phyloP scores from a whole-genome alignment of 1,140 invertebrate species.

The Chironomus tepperi region DNA sequence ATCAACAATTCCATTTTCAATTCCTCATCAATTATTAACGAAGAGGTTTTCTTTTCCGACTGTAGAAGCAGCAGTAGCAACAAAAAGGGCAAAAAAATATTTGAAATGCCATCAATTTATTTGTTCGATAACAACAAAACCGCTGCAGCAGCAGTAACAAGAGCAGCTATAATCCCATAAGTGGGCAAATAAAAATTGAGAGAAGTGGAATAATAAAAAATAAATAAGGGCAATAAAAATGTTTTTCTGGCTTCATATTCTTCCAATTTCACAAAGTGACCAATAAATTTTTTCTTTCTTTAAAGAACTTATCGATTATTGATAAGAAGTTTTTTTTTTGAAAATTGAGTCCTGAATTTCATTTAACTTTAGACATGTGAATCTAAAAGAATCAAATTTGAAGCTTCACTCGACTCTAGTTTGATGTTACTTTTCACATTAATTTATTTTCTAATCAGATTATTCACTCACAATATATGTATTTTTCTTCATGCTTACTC shows the following conservation, averaged over 20 bases:
- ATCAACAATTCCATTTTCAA: neutral
- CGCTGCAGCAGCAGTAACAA: neutral
- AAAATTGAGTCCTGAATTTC: too few species aligned
- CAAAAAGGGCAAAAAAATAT: neutral
- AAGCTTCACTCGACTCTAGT: too few species aligned
- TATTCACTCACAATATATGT: too few species aligned
- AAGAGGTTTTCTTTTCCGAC: neutral
- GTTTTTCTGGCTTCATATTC: neutral
- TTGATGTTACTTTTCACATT: too few species aligned
- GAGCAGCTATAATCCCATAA: neutral
- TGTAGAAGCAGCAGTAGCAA: neutral
- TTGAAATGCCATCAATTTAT: neutral
- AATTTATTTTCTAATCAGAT: too few species aligned
- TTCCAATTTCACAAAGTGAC: neutral
- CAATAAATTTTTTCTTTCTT: neutral
- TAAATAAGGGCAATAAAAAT: neutral
- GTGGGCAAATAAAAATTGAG: slow-evolving; percentile 7
- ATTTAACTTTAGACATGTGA: too few species aligned
- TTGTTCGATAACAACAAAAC: slow-evolving; percentile 7
- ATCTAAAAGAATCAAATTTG: too few species aligned
- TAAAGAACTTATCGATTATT: neutral
- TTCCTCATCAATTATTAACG: slow-evolving; percentile 9
- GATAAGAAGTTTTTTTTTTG: neutral
- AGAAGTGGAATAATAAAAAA: neutral
- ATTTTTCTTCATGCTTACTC: too few species aligned